Base-by-base conservation (phyloP, 1,140 invertebrate genomes). In the Atta cephalotes region DNA sequence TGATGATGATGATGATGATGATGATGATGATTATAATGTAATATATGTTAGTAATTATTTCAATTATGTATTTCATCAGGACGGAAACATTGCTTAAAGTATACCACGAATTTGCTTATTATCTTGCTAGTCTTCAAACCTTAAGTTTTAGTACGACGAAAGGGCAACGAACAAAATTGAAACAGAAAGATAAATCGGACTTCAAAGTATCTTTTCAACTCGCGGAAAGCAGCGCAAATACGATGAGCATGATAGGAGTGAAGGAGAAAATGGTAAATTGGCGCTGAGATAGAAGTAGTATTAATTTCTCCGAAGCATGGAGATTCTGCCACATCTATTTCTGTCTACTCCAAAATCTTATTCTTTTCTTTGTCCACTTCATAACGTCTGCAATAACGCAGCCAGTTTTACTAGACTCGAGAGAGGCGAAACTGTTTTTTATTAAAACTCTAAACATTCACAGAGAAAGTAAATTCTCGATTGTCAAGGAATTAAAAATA, bases 221-320 rank as follows among this genome's bases (percentile, higher is more conserved):
- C 31, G 87, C 49, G 81, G 53, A 89, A 89, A 88, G 39, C 58
- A 79, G 84, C 70, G 68, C 87, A 84, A 84, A 84, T 72, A 71
- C 56, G 53, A 25, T 58, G 25, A 86, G 49, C 49, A 28, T 16
- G 35, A 65, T 56, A 70, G 53, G 45, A 66, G 79, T 65, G 66
- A 68, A 82, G 78, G 60, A 80, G 66, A 90, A 79, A 82, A 86
- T 28, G 71, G 81, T 71, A 86, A 90, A 82, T 62, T 72, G 85
- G 58, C 87, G 81, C 49, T 74, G 91, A 87, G 90, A 92, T 91
- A 93, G 91, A 88, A 92, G 87, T 91, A 90, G 92, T 92, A 93
- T 92, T 93, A 92, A 93, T 93, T 93, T 92, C 89, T 88, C 79
- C 70, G 53, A 87, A 82, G 21, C 31, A 88, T 87, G 74, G 79